Conservation (phyloP, 2,113 vertebrate species). For the Rhinogobius similis region DNA sequence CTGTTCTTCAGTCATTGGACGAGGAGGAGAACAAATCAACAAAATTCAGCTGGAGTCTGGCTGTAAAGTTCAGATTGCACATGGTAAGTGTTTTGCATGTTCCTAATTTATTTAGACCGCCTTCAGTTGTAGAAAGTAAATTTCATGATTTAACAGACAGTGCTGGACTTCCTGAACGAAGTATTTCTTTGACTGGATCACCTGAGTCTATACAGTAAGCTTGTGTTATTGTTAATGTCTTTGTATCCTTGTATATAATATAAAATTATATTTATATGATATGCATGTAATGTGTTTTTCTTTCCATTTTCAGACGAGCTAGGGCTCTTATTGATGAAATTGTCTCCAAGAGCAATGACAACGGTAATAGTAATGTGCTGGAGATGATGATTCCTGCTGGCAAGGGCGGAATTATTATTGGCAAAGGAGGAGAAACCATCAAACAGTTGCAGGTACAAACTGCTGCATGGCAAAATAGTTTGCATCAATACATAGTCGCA, state of each 20-base stretch:
- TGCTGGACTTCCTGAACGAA: constrained; percentile 86
- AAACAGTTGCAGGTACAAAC: constrained; percentile 87
- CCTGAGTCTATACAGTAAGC: constrained; percentile 88
- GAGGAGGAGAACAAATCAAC: constrained; percentile 94
- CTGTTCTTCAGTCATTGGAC: constrained; percentile 84
- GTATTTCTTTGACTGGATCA: constrained; percentile 85
- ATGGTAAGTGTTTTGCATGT: constrained; percentile 75
- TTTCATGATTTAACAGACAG: constrained; percentile 77
- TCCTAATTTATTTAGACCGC: not conserved
- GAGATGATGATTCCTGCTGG: constrained; percentile 93
- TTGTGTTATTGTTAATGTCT: not conserved
- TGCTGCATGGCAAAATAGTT: not conserved
- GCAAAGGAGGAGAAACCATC: constrained; percentile 94
- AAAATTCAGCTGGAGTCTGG: constrained; percentile 96
- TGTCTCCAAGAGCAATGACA: constrained; percentile 87
- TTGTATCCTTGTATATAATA: not conserved
- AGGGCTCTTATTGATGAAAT: constrained; percentile 91
- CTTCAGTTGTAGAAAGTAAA: not conserved
- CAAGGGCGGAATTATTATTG: constrained; percentile 90
- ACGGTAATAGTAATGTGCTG: constrained; percentile 86
- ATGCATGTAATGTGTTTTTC: not conserved
- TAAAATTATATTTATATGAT: too few species aligned
- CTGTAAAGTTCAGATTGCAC: constrained; percentile 94
- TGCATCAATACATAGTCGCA: not conserved
- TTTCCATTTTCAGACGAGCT: constrained; percentile 78